Base-by-base conservation (phyloP, 1,140 invertebrate genomes). In the Melanaphis sacchari region DNA sequence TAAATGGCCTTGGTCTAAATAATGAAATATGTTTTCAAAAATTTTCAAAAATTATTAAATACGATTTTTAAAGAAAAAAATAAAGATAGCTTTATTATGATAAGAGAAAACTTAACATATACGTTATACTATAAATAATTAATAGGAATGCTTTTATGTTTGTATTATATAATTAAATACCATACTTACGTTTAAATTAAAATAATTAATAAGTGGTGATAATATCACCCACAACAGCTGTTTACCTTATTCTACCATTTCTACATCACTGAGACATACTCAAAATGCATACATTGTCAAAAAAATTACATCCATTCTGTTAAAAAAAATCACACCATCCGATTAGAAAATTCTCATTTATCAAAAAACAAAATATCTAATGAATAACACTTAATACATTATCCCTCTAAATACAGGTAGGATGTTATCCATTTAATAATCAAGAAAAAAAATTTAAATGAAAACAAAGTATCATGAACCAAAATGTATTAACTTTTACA, bases 361-460 rank as follows among this genome's bases (percentile, higher is more conserved):
- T 90, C 89, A 90, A 90, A 90, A 90, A 90, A 90, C 89, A 90
- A 90, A 90, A 66, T 31, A 66, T 90, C 54, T 90, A 90, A 90
- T 31, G 38, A 90, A 59, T 90, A 90, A 90, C 89, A 90, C 38
- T 59, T 90, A 66, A 90, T 90, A 90, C 89, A 66, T 66, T 41
- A 90, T 90, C 52, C 89, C 89, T 66, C 89, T 88, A 66, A 90
- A 31, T 90, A 90, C 89, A 90, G n/a, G 9, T 89, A 40, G 4
- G n/a, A 89, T 66, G 89, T 59, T 90, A 54, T 90, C 89, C 89
- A n/a, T 41, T 90, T 41, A 59, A 41, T 90, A 91, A 91, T 81
- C 49, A 82, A 49, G 41, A 40, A 81, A 91, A 81, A 91, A 40
- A 46, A 46, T 91, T 91, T 81, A 49, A 81, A 46, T 43, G 81